A percentile compares a stretch with the other conserved stretches of the same genome.
phyloP scores from a whole-genome alignment of 2,113 vertebrate species.

The Tragulus kanchil region DNA sequence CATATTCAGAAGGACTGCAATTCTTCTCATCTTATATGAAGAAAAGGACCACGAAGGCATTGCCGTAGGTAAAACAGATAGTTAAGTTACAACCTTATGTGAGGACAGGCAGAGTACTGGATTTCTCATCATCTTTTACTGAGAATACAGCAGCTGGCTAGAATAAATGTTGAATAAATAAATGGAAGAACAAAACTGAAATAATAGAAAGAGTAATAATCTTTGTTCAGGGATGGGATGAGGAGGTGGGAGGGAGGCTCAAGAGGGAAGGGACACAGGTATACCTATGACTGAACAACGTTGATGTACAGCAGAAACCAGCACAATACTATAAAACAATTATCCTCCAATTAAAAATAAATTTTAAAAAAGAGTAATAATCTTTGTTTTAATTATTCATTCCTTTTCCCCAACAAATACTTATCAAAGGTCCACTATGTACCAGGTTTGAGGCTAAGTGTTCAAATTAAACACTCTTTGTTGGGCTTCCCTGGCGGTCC shows the following conservation, averaged over 20 bases:
- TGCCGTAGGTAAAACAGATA: not conserved
- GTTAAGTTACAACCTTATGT: not conserved
- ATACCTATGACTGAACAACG: not conserved
- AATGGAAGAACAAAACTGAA: not conserved
- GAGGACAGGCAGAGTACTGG: not conserved
- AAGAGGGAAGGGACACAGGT: not conserved
- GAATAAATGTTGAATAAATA: not conserved
- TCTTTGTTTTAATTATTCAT: conserved; percentile 29
- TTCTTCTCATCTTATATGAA: not conserved
- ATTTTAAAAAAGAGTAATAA: not conserved
- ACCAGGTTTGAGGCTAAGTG: not conserved
- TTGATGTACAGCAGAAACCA: not conserved
- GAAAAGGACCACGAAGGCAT: not conserved
- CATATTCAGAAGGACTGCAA: not conserved
- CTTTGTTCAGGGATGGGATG: not conserved
- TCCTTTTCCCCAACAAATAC: conserved; percentile 5
- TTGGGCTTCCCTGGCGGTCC: too few relatives aligned
- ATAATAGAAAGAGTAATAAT: not conserved
- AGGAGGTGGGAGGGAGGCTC: not conserved
- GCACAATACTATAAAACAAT: not conserved
- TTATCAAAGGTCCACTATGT: not conserved
- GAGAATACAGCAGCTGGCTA: not conserved
- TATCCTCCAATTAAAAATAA: not conserved
- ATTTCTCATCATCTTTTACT: not conserved
- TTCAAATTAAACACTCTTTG: not conserved